Evolutionary conservation across 1,140 invertebrate species (phyloP), one percentile per base, ranked within the genome.

Genomic region (Drosophila suzukii): DNA sequence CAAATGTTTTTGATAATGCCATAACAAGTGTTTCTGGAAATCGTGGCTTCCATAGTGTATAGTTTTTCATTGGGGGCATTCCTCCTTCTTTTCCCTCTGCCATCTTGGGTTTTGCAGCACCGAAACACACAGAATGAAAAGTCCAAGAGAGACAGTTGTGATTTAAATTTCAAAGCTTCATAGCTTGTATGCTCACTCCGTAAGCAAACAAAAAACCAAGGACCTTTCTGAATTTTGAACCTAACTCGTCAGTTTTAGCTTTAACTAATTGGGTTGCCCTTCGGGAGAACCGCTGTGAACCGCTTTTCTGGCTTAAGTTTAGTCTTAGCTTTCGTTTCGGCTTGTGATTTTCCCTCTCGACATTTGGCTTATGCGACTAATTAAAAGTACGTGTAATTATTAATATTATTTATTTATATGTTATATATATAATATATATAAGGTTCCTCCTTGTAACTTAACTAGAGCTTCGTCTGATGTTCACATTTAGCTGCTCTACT

Each of bases 361-460:
- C 71, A 78, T 61, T 66, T 70, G 66, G 62, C 83, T 86, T 86
- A 86, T 15, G 49, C 39, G 56, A 32, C 79, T 88, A 86, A 83
- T 89, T 86, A 88, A 86, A 86, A 83, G 76, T 86, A 86, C 55
- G 49, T 62, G 75, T 63, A 73, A 82, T 83, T 81, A 67, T 75
- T 77, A 81, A 75, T 73, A 62, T 72, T 84, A 76, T 80, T 73
- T 85, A 68, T 85, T 34, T 75, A 66, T 81, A 81, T 65, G 34
- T 51, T 75, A 65, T 72, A 84, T 68, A 77, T 76, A 68, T 72
- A 70, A 74, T 68, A 66, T 65, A 78, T 75, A 78, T 82, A 66
- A 71, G 54, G 70, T 84, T 76, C 43, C 30, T 55, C 70, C 54
- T 44, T 41, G 43, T 71, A 72, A 49, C 46, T 73, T 62, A 81